A percentile compares a stretch with the other conserved stretches of the same genome.
These are phyloP conservation scores for Rhodinocichla rosea DNA, from an alignment of 2,113 vertebrate genomes.

Conservation along the genomic window DNA sequence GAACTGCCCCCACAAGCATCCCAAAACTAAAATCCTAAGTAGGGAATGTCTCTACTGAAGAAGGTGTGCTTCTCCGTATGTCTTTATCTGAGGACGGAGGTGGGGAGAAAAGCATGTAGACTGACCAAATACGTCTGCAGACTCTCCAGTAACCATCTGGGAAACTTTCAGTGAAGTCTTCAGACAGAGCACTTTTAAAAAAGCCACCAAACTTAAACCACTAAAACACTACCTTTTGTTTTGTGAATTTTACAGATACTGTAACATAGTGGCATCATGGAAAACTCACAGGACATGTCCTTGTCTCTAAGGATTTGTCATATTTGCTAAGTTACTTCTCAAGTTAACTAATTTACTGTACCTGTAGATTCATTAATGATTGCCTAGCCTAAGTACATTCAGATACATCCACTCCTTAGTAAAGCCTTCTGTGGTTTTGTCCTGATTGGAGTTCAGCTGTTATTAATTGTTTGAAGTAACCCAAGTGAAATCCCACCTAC, in stretches of 20 bases:
- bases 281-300: background rate
- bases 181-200: background rate
- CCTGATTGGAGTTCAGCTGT: background rate
- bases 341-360: background rate
- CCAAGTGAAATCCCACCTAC: background rate
- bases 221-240: background rate
- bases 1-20: background rate
- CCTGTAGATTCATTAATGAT: background rate
- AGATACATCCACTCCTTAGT: background rate
- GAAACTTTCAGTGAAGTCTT: background rate
- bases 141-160: background rate
- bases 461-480: background rate
- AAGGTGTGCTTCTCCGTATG: accelerated
- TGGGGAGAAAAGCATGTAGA: background rate
- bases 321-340: background rate
- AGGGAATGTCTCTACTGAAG: background rate
- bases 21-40: background rate
- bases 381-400: background rate
- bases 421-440: background rate
- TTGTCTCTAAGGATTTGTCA: background rate
- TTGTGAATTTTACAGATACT: background rate
- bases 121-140: background rate
- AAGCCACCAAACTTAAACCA: background rate
- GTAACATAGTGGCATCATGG: background rate
- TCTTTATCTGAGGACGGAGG: background rate